Evolutionary conservation across 2,797 vertebrate species (phyloP), one percentile per base, ranked within the genome.

Genomic region (Naso thynnoides): DNA sequence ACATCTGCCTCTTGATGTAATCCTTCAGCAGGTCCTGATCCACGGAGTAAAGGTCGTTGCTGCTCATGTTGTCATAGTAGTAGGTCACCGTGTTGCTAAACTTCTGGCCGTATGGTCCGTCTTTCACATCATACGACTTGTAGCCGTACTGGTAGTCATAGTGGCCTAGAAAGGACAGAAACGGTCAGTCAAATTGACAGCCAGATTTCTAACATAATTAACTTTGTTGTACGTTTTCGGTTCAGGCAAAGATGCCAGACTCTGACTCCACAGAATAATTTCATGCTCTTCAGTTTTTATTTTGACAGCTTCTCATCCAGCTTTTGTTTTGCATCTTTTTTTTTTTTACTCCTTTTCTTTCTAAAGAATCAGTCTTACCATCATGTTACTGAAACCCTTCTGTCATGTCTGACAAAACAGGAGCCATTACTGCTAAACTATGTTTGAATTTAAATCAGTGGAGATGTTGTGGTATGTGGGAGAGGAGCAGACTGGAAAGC

Each of bases 1-100:
- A 99, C 98, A 99, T 99, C 91, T 99, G 98, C 50, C 97, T 95
- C 92, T 99, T 99, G 93, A 99, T 99, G 92, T 99, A 99, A 91
- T 99, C 98, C 88, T 99, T 99, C 41, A 99, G 96, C 81, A 99
- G 94, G 81, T 97, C 97, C 91, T 98, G 97, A 79, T 99, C 98
- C 42, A 96, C 95, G 0, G 96, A 94, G 91, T 95, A 99, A 3
- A 99, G 93, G 76, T 99, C 98, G 0, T 94, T 95, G 78, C 97
- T 99, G 94, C 97, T 99, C 95, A 98, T 95, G 87, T 97, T 99
- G 95, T 99, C 98, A 0, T 99, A 99, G 88, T 99, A 99, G 90
- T 99, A 99, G 36, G 97, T 99, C 76, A 98, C 96, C 0, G 97
- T 95, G 93, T 95, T 97, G 82, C 94, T 88, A 0, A 95, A 98